Evolutionary conservation across 2,113 vertebrate species (phyloP).

Genomic region (Gallinago undulata): DNA sequence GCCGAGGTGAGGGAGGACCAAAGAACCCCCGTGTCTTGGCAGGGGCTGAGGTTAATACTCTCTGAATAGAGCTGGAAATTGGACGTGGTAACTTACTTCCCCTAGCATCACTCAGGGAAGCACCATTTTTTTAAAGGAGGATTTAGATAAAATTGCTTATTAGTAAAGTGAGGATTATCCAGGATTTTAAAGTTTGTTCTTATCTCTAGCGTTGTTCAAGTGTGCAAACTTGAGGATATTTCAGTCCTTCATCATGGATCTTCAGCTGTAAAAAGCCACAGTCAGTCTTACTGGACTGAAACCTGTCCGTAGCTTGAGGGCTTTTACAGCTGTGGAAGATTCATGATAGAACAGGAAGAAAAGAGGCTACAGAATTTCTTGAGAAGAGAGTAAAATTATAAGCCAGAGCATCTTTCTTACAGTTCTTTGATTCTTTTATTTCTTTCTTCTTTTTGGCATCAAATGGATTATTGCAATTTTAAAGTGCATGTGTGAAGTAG

Average conservation of each 20-base stretch:
- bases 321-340: not conserved
- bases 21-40: not conserved
- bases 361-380: not conserved
- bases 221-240: conserved; percentile 45
- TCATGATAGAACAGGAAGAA: not conserved
- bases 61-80: conserved; percentile 36
- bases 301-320: not conserved
- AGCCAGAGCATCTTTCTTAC: not conserved
- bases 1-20: not conserved
- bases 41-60: not conserved
- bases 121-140: conserved; percentile 56
- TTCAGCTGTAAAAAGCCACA: conserved; percentile 3
- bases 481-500: not conserved
- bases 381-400: not conserved
- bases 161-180: conserved; percentile 74
- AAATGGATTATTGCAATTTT: conserved; percentile 24
- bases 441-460: not conserved
- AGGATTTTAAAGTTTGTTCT: conserved; percentile 73
- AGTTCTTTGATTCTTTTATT: not conserved
- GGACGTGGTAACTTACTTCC: conserved; percentile 40
- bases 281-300: not conserved
- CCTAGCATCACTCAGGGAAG: conserved; percentile 25
- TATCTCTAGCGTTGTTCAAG: conserved; percentile 52
- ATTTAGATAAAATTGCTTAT: conserved; percentile 76
- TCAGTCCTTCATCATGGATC: conserved; percentile 17